Evolutionary conservation across 2,888 invertebrate genomes (phyloP).

Genomic region (Criorhina ranunculi): DNA sequence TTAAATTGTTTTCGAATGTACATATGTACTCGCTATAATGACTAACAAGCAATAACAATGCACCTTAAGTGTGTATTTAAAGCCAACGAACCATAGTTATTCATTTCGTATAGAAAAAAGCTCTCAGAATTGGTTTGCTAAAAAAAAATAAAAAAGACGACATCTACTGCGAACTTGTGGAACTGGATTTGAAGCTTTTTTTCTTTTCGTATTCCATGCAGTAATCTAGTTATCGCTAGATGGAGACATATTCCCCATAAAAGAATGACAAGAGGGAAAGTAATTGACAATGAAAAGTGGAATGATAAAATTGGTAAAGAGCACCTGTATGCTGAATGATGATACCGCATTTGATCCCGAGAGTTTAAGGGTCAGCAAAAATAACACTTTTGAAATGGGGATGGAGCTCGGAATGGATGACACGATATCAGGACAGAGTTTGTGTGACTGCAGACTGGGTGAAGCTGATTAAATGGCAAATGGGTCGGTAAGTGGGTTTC

Average conservation of each 20-base stretch:
- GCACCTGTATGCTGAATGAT: no score
- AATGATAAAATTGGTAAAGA: not conserved
- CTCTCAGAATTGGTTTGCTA: not conserved
- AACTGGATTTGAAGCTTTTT: conserved; percentile 52
- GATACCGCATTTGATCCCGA: no score
- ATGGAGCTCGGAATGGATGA: no score
- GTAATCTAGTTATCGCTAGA: conserved; percentile 57
- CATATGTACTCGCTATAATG: not conserved
- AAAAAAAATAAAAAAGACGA: conserved; percentile 45
- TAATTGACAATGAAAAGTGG: not conserved
- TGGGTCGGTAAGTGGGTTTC: no score
- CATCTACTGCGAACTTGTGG: conserved; percentile 49
- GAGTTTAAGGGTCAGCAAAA: no score
- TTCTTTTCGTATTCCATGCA: conserved; percentile 4
- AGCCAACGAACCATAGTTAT: conserved; percentile 4
- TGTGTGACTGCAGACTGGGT: no score
- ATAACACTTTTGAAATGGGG: no score
- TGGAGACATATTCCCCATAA: conserved; percentile 38
- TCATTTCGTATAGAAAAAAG: conserved; percentile 28
- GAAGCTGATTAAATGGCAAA: no score
- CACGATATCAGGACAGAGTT: no score
- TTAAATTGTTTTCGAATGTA: not conserved
- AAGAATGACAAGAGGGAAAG: not conserved
- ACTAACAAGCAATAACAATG: not conserved
- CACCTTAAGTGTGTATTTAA: not conserved